phyloP scores from a whole-genome alignment of 2,888 invertebrate species.

The Hydroisotoma schaefferi region DNA sequence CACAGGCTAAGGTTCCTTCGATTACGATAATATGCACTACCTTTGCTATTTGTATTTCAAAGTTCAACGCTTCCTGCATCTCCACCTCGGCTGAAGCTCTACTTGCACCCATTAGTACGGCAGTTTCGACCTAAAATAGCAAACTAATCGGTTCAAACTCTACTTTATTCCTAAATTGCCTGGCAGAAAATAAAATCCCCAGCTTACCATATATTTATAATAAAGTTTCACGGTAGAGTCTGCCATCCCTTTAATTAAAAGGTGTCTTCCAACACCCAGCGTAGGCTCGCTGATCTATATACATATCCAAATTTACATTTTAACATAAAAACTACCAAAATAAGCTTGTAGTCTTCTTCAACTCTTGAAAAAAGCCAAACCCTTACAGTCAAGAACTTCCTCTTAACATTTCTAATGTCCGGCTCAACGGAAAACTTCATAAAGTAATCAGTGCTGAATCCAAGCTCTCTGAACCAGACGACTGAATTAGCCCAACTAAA shows the following conservation, averaged over 20 bases:
- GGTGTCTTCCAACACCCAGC: slow-evolving; percentile 73
- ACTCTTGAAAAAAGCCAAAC: background rate
- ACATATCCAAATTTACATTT: background rate
- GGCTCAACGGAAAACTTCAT: slow-evolving; percentile 83
- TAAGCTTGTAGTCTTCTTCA: background rate
- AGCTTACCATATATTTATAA: slow-evolving; percentile 60
- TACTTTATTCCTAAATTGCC: background rate
- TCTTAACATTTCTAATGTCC: slow-evolving; percentile 81
- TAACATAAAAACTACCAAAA: background rate
- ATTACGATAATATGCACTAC: slow-evolving; percentile 58
- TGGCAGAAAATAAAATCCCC: background rate
- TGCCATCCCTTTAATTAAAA: slow-evolving; percentile 72
- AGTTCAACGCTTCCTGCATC: slow-evolving; percentile 72
- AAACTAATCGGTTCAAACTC: background rate
- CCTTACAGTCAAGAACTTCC: slow-evolving; percentile 76
- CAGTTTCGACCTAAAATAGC: slow-evolving; percentile 70
- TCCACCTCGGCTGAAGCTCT: slow-evolving; percentile 64
- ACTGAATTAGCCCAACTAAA: slow-evolving; percentile 80
- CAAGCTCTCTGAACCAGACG: slow-evolving; percentile 71
- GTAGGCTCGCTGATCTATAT: slow-evolving; percentile 78
- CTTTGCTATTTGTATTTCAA: slow-evolving; percentile 85
- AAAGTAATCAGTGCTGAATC: slow-evolving; percentile 83
- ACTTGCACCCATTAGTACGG: slow-evolving; percentile 77
- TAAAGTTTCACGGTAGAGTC: slow-evolving; percentile 80
- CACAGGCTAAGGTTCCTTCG: background rate